phyloP scores from a whole-genome alignment of 2,113 vertebrate species.

The Polypterus bichir region DNA sequence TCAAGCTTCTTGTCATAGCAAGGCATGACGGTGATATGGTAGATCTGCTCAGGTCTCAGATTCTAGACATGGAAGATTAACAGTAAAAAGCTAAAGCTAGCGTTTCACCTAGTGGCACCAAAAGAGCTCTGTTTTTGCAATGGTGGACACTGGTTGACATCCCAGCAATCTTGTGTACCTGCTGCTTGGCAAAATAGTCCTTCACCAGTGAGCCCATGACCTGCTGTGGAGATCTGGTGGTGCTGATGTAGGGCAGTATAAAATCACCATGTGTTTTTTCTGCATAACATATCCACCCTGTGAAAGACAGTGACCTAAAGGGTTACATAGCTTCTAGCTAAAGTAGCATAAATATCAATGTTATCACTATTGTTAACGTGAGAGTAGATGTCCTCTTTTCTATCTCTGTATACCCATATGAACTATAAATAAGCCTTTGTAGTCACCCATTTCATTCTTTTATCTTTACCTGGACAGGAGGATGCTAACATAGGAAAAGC shows the following conservation, averaged over 20 bases:
- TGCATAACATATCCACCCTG: constrained; percentile 96
- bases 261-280: constrained; percentile 86
- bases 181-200: constrained; percentile 61
- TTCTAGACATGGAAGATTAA: constrained; percentile 32
- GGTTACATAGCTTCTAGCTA: too few relatives aligned
- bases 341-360: too few relatives aligned
- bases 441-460: not conserved
- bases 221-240: constrained; percentile 82
- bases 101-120: too few relatives aligned
- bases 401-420: too few relatives aligned
- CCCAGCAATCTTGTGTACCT: constrained; percentile 52
- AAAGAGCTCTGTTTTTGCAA: too few relatives aligned
- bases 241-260: constrained; percentile 80
- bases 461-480: constrained; percentile 73
- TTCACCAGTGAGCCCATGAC: constrained; percentile 91
- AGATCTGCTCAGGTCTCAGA: constrained; percentile 61
- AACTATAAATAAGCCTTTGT: not conserved
- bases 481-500: constrained; percentile 78
- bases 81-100: too few relatives aligned
- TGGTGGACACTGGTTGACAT: too few relatives aligned
- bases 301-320: too few relatives aligned
- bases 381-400: too few relatives aligned
- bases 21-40: constrained; percentile 88
- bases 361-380: too few relatives aligned
- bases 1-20: constrained; percentile 96